Percentiles rank a stretch among this genome's conserved stretches.
Evolutionary conservation across 2,113 vertebrate genomes (phyloP).

Genomic region (Takifugu flavidus): DNA sequence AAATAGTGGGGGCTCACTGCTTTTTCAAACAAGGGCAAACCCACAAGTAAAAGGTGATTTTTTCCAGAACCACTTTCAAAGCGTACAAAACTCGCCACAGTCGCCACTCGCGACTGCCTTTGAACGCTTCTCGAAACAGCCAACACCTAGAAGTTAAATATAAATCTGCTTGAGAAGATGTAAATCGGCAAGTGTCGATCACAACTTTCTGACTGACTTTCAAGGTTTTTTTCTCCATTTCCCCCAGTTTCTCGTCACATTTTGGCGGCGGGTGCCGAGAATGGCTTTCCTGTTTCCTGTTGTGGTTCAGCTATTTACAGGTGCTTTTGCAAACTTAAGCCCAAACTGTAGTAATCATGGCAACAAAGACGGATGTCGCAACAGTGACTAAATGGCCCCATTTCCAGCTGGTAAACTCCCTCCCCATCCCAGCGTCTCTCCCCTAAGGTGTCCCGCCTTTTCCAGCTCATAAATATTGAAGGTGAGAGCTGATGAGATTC

Average conservation of each 20-base stretch:
- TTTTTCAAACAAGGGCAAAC: no score
- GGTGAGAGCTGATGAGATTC: constrained; percentile 74
- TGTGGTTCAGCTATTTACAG: constrained; percentile 29
- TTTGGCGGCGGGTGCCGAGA: constrained; percentile 16
- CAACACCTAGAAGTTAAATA: no score
- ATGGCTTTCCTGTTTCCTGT: constrained; percentile 14
- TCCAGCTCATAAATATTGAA: constrained; percentile 79
- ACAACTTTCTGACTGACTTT: no score
- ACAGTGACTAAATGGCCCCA: constrained; percentile 37
- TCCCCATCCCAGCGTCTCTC: constrained; percentile 26
- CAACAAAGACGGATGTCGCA: constrained; percentile 26
- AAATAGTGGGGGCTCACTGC: no score
- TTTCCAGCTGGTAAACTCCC: constrained; percentile 51
- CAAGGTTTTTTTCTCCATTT: constrained; percentile 33
- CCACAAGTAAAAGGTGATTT: no score
- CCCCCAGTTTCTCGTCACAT: constrained; percentile 34
- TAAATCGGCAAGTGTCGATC: no score
- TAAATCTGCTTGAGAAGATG: no score
- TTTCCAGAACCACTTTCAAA: no score
- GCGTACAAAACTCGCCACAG: no score
- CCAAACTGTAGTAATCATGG: background rate
- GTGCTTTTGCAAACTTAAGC: constrained; percentile 9
- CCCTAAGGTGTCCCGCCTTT: constrained; percentile 65
- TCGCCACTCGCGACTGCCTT: no score
- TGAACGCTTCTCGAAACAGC: no score